Base-by-base conservation (phyloP, 2,797 vertebrate genomes). In the Myotis pilosus region DNA sequence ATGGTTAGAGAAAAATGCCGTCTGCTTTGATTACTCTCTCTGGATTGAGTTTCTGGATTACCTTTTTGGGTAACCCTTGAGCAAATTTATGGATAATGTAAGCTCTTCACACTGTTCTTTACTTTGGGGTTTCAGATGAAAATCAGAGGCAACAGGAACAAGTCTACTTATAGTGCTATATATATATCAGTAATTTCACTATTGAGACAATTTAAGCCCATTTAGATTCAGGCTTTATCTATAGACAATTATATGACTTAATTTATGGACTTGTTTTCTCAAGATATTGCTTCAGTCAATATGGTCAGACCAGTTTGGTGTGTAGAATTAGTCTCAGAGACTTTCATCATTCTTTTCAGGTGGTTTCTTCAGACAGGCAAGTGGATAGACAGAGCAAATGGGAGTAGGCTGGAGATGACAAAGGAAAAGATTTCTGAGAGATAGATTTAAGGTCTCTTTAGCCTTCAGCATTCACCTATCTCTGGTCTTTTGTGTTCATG, bases 211-310 rank as follows among this genome's bases (percentile, higher is more conserved):
- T 38, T 84, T 89, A 55, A 81, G 66, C 62, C 68, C n/a, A 51
- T 81, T 79, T 84, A 86, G 38, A 64, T 79, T 51, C 8, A 28
- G 25, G 11, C 30, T 57, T 38, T 57, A 60, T 41, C 15, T 75
- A 79, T 38, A 81, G 84, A 72, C 17, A 87, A 51, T 12, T 92
- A 92, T 80, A 55, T 17, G 16, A 33, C 55, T 78, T 89, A 47
- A 92, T 93, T 47, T 92, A 51, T 6, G 7, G 38, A 69, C 28
- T 71, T 76, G 10, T 94, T 95, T 96, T 79, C 49, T 93, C 47
- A 51, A 71, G 74, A 23, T 72, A 86, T 84, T 89, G 15, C 33
- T 79, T 91, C 25, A 91, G n/a, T n/a, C 41, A 72, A 22, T 51
- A 85, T 30, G 17, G 57, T 62, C 33, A 5, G 55, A 88, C 78